Percentiles rank a stretch among this genome's conserved stretches.
phyloP scores from a whole-genome alignment of 2,797 vertebrate genomes.

The Enteromius radiatus region DNA sequence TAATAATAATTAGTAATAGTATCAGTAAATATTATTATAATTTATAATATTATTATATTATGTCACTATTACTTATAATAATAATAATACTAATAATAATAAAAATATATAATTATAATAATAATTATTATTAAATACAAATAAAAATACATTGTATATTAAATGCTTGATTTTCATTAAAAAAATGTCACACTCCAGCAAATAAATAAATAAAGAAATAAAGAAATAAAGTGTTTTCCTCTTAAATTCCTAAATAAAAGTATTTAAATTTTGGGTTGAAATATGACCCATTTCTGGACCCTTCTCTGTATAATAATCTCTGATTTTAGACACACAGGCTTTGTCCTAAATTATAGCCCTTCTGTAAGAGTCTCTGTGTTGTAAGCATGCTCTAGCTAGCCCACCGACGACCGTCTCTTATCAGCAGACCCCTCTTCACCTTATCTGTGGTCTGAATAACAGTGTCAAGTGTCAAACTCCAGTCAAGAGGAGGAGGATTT shows the following conservation, averaged over 20 bases:
- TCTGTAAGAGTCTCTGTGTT: background rate
- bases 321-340: background rate
- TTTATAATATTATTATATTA: background rate
- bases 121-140: background rate
- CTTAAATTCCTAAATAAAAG: background rate
- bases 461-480: constrained; percentile 14
- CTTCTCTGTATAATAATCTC: background rate
- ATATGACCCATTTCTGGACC: background rate
- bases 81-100: background rate
- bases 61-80: background rate
- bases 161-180: background rate
- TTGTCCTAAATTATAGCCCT: background rate
- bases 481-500: constrained; percentile 8
- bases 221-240: background rate
- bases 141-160: background rate
- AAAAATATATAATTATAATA: background rate
- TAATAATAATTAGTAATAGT: background rate
- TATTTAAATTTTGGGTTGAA: background rate
- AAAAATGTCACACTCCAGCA: background rate
- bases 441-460: constrained; percentile 5
- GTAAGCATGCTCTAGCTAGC: background rate
- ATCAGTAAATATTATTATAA: background rate
- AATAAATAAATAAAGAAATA: background rate
- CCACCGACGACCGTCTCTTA: background rate
- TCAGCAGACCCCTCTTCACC: constrained; percentile 14